Evolutionary conservation across 92 coral and sea anemone genomes (phyloP).

Genomic region (Paramuricea clavata): DNA sequence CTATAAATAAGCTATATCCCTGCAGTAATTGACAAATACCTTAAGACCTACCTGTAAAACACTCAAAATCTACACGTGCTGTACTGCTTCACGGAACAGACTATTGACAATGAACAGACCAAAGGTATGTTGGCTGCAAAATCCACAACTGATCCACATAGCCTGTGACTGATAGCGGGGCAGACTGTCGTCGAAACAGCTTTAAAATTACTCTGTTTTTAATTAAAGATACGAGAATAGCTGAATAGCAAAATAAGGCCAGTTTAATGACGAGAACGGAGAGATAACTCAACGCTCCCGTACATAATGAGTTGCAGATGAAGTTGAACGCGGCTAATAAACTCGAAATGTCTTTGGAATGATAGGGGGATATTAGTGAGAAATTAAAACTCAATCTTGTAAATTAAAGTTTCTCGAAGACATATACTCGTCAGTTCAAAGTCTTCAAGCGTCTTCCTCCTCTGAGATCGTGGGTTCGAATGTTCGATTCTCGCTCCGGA

Average conservation of each 20-base stretch:
- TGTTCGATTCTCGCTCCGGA: no score
- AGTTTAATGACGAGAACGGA: not conserved
- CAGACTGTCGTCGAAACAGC: not conserved
- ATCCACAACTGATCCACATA: not conserved
- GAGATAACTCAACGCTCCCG: conserved; percentile 8
- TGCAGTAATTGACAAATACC: not conserved
- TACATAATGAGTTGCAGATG: conserved; percentile 16
- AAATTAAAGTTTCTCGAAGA: no score
- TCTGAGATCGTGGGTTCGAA: no score
- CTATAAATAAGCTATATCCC: not conserved
- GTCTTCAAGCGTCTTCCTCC: no score
- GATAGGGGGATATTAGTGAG: no score
- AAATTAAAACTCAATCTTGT: no score
- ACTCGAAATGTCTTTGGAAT: not conserved
- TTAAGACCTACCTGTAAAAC: not conserved
- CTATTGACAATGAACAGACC: no score
- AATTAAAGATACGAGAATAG: conserved; percentile 24
- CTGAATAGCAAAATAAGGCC: conserved; percentile 12
- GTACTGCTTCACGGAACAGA: not conserved
- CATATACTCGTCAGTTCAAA: no score
- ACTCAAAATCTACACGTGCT: not conserved
- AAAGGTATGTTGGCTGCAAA: not conserved
- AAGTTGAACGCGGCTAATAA: not conserved
- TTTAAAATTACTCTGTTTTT: conserved; percentile 11
- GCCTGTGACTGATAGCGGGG: not conserved